These are phyloP conservation scores for Tanytarsus gracilentus DNA, from an alignment of 2,888 invertebrate genomes.

Conservation along the genomic window DNA sequence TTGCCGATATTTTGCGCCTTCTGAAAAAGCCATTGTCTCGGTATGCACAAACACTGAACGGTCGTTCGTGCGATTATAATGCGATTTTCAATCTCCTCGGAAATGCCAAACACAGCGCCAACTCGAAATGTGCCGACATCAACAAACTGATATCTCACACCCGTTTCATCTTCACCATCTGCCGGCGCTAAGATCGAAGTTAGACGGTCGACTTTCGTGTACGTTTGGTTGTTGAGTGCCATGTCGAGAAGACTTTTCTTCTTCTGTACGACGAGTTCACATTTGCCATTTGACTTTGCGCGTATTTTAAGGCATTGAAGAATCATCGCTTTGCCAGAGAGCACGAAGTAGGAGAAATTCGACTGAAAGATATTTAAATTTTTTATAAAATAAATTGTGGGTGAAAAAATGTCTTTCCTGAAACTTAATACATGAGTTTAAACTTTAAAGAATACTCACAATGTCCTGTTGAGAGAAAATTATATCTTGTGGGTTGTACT, in stretches of 20 bases:
- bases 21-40: conserved; percentile 59
- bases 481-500: conserved; percentile 38
- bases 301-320: conserved; percentile 39
- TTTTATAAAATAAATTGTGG: no score
- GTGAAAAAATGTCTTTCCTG: neutral
- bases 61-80: conserved; percentile 55
- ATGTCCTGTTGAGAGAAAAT: conserved; percentile 37
- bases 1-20: conserved; percentile 41
- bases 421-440: neutral
- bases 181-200: neutral
- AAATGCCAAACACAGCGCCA: conserved; percentile 53
- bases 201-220: neutral
- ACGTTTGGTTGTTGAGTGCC: neutral
- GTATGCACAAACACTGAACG: conserved; percentile 58
- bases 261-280: neutral
- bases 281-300: conserved; percentile 31
- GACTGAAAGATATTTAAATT: conserved; percentile 12
- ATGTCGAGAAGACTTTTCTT: conserved; percentile 1
- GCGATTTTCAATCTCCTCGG: conserved; percentile 58
- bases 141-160: conserved; percentile 36
- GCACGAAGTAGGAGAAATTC: conserved; percentile 39
- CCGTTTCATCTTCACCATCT: neutral
- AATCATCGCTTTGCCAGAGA: conserved; percentile 41
- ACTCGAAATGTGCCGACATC: conserved; percentile 39
- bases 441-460: neutral